Base-by-base conservation (phyloP, 2,888 invertebrate genomes). In the Drosophila algonquin region DNA sequence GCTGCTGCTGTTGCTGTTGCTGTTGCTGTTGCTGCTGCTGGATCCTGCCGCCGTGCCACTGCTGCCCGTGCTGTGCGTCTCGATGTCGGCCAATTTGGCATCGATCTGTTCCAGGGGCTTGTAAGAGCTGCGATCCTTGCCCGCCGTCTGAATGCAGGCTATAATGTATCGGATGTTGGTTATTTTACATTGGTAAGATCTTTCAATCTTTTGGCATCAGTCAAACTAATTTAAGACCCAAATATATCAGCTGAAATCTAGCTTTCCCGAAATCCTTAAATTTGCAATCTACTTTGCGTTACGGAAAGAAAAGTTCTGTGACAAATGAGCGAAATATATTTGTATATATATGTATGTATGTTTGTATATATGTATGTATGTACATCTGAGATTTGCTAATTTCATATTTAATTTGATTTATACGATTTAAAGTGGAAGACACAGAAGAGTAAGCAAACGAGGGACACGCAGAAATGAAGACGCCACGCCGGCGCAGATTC, bases 81-180 rank as follows among this genome's bases (percentile, higher is more conserved):
- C 90, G 89, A 87, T 94, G 92, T 90, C 91, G 16, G 73, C 77
- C 58, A 83, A 67, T 73, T 91, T 91, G 44, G 89, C 80, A 62
- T 91, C 90, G 55, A 89, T 89, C 80, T 94, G 93, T 72, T 95
- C 95, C 79, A 95, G 93, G 53, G 95, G 94, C 27, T 95, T 95
- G 45, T 96, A 96, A 53, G 95, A 92, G 76, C 93, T 93, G 62
- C 95, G 93, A 87, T 94, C 94, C 91, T 94, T 94, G 54, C 95
- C 94, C 16, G 95, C 95, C 56, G 94, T 94, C 91, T 95, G 94
- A 50, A 95, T 93, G 89, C 96, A 96, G n/a, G 95, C 96, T 96
- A 91, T 7, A 65, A 70, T 6, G 7, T 7, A 1, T 40, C 7
- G 7, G 40, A 2, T 40, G 3, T 14, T 14, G 14, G 40, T 12